Conservation (phyloP, 2,888 invertebrate genomes). For the Drosophila affinis region DNA sequence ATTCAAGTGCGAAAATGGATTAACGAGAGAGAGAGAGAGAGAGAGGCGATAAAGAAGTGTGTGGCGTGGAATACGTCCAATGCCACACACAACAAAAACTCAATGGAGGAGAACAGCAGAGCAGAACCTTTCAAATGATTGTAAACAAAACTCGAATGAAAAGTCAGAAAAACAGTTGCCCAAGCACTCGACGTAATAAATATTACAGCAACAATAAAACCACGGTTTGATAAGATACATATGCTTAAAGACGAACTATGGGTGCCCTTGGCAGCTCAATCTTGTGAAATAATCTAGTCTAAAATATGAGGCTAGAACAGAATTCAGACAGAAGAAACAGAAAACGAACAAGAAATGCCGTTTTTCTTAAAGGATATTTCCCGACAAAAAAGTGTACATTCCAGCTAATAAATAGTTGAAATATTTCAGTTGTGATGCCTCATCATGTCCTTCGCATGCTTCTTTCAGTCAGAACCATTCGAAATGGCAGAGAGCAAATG, state of each 20-base stretch:
- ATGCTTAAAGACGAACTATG: background rate
- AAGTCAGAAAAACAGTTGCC: constrained; percentile 31
- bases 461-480: constrained; percentile 26
- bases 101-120: constrained; percentile 30
- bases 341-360: background rate
- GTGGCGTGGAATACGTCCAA: constrained; percentile 22
- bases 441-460: constrained; percentile 60
- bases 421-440: constrained; percentile 49
- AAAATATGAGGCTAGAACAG: no score
- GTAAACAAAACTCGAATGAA: constrained; percentile 48
- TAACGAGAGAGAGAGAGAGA: constrained; percentile 18
- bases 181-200: constrained; percentile 63
- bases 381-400: background rate
- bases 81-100: constrained; percentile 46
- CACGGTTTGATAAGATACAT: constrained; percentile 21
- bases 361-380: background rate
- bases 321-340: background rate
- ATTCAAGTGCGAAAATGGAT: constrained; percentile 59
- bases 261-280: constrained; percentile 28
- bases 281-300: background rate
- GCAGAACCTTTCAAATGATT: constrained; percentile 73
- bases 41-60: constrained; percentile 42
- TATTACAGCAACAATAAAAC: constrained; percentile 47
- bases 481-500: constrained; percentile 39
- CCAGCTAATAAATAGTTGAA: constrained; percentile 43